These are phyloP conservation scores for Pteropus alecto DNA, from an alignment of 2,113 vertebrate genomes.

Conservation along the genomic window DNA sequence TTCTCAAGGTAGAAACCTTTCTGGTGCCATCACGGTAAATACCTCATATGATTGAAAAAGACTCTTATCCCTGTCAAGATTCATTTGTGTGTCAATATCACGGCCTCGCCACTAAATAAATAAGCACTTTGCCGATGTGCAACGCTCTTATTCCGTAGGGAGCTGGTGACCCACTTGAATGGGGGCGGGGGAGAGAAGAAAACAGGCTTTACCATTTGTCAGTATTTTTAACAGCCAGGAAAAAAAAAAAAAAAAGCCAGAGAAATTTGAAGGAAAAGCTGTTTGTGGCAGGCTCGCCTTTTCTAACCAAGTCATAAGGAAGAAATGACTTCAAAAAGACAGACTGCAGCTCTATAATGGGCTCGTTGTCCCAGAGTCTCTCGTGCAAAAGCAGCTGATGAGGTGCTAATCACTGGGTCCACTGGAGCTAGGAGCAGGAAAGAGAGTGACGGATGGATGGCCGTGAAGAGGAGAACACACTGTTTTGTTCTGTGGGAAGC, in stretches of 20 bases:
- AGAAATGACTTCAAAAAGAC: not conserved
- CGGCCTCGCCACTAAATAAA: not conserved
- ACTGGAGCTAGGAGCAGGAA: not conserved
- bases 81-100: not conserved
- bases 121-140: not conserved
- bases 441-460: not conserved
- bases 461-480: not conserved
- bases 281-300: not conserved
- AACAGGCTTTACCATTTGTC: not conserved
- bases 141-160: not conserved
- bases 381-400: not conserved
- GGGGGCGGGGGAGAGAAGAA: not conserved
- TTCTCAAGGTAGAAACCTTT: not conserved
- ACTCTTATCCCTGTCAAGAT: not conserved
- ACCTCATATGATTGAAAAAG: not conserved
- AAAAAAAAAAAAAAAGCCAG: not conserved
- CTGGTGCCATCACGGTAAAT: not conserved
- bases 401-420: not conserved
- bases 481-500: not conserved
- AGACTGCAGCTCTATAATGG: not conserved
- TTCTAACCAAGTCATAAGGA: not conserved
- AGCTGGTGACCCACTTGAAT: not conserved
- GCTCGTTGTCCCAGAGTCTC: not conserved
- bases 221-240: not conserved
- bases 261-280: not conserved